phyloP scores from a whole-genome alignment of 2,797 vertebrate genomes.

The Mormyrus hasselquistii region DNA sequence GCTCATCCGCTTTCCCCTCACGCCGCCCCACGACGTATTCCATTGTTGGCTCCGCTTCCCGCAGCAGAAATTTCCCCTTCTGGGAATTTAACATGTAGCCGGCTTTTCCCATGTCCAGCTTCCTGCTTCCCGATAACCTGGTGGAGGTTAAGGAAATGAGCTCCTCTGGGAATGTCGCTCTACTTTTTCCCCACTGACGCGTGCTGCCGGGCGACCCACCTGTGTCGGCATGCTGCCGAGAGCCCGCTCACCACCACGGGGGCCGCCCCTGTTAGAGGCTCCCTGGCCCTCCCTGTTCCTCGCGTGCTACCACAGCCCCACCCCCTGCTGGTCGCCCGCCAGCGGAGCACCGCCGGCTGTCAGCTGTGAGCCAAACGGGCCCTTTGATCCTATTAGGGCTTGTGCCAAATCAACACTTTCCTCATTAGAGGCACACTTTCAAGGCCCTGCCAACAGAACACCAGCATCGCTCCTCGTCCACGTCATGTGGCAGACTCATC shows the following conservation, averaged over 20 bases:
- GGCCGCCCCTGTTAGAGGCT: not conserved
- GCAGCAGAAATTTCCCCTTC: not conserved
- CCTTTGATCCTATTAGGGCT: conserved; percentile 73
- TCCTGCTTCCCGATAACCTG: not conserved
- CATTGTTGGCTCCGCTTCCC: not conserved
- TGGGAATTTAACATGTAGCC: not conserved
- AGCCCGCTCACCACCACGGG: not conserved
- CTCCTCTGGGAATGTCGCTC: not conserved
- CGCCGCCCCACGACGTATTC: not conserved
- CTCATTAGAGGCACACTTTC: conserved; percentile 58
- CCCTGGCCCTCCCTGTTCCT: not conserved
- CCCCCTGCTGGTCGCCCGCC: conserved; percentile 44
- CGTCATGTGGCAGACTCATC: conserved; percentile 43
- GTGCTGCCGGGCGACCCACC: not conserved
- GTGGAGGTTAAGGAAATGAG: not conserved
- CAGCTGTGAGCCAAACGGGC: conserved; percentile 67
- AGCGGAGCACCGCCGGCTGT: conserved; percentile 63
- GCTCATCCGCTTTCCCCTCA: not conserved
- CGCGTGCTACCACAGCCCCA: conserved; percentile 35
- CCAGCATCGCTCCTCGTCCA: conserved; percentile 17
- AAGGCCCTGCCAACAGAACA: conserved; percentile 17
- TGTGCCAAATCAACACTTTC: conserved; percentile 72
- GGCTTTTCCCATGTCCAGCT: not conserved
- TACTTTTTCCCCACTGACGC: not conserved
- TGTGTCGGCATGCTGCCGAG: not conserved